Conservation (phyloP, 2,888 invertebrate genomes). For the Yponomeuta cagnagella region DNA sequence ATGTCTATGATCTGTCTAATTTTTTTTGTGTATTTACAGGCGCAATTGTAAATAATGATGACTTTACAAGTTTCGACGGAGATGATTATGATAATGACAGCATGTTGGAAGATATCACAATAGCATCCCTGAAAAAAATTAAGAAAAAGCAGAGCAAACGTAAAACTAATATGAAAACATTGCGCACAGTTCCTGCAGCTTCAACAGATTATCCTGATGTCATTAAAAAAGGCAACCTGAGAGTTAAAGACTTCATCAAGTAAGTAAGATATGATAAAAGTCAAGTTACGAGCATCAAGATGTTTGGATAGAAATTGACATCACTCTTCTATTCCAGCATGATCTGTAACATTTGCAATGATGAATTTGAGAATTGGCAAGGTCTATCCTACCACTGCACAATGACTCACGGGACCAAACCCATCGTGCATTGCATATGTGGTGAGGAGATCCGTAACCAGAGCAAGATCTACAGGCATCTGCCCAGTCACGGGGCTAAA, state of each 20-base stretch:
- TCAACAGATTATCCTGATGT: conserved; percentile 15
- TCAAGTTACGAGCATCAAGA: too few relatives aligned
- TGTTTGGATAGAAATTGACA: too few relatives aligned
- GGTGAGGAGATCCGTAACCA: conserved; percentile 51
- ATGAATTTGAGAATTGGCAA: conserved; percentile 49
- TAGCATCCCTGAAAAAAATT: conserved; percentile 49
- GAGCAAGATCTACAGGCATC: conserved; percentile 57
- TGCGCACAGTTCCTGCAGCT: not conserved
- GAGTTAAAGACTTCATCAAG: conserved; percentile 56
- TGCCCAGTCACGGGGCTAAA: conserved; percentile 53
- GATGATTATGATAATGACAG: conserved; percentile 39
- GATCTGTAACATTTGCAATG: conserved; percentile 49
- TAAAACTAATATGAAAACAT: conserved; percentile 25
- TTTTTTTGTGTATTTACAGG: conserved; percentile 28
- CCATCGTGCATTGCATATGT: conserved; percentile 52
- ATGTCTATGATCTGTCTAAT: too few relatives aligned
- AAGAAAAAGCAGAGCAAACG: conserved; percentile 43
- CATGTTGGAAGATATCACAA: conserved; percentile 44
- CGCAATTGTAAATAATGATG: conserved; percentile 37
- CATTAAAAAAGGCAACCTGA: conserved; percentile 45
- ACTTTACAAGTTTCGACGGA: conserved; percentile 27
- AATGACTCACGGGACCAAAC: conserved; percentile 49
- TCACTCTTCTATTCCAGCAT: conserved; percentile 34
- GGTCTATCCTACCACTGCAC: conserved; percentile 44
- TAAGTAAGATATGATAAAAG: conserved; percentile 25